Conservation (phyloP, 2,888 invertebrate genomes). For the Lordiphosa fenestrarum region DNA sequence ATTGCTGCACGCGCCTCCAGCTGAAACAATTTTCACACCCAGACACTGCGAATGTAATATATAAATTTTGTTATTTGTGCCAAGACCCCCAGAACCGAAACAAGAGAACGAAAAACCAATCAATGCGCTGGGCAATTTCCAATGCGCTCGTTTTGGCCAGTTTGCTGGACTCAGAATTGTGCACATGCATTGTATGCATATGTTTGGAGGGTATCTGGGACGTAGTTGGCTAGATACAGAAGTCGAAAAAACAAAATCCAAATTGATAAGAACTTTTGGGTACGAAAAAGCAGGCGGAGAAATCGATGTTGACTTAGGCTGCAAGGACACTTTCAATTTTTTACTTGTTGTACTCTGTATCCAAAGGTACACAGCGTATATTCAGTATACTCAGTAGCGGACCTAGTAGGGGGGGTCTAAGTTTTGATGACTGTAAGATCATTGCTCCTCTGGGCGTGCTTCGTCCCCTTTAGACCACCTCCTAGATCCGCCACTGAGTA, state of each 20-base stretch:
- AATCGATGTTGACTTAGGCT: too few species aligned
- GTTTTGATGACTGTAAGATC: too few species aligned
- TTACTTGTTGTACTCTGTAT: too few species aligned
- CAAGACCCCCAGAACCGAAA: slow-evolving; percentile 3
- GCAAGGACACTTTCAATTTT: too few species aligned
- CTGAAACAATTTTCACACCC: slow-evolving; percentile 67
- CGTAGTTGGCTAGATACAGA: not conserved
- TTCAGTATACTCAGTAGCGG: too few species aligned
- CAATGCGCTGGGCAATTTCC: slow-evolving; percentile 46
- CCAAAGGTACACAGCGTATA: too few species aligned
- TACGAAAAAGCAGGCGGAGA: too few species aligned
- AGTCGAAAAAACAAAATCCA: not conserved
- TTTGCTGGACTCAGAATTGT: slow-evolving; percentile 1
- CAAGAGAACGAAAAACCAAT: slow-evolving; percentile 47
- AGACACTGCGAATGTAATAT: slow-evolving; percentile 27
- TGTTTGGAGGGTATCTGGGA: not conserved
- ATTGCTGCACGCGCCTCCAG: slow-evolving; percentile 38
- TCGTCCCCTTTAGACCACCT: too few species aligned
- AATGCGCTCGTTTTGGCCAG: slow-evolving; percentile 24
- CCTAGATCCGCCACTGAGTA: too few species aligned
- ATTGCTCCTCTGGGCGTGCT: too few species aligned
- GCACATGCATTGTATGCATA: not conserved
- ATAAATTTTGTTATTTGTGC: slow-evolving; percentile 23
- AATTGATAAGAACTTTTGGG: too few species aligned
- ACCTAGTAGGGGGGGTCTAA: too few species aligned